Evolutionary conservation across 2,797 vertebrate genomes (phyloP), one percentile per base, ranked within the genome.

Genomic region (Pseudopleuronectes americanus): DNA sequence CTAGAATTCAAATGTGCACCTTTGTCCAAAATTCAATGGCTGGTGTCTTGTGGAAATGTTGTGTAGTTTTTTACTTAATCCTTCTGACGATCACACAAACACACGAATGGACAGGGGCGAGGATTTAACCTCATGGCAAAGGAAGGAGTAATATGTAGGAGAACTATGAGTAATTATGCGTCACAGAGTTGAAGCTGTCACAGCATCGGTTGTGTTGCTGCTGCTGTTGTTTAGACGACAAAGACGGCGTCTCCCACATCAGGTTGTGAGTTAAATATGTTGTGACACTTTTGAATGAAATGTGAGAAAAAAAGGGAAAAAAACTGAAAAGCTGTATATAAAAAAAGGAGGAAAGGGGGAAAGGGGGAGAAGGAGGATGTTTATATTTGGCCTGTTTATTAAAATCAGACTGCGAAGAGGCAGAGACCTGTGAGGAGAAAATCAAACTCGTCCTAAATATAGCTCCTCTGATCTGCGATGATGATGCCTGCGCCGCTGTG

Each of bases 371-470:
- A 36, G 36, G 4, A 43, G 17, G 13, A 8, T 21, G 3, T 48
- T 19, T 10, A 21, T 10, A 8, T 48, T 3, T 10, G 8, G 16
- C 7, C 45, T n/a, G 17, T 19, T 8, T 9, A 9, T 48, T 3
- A 48, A 74, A 76, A 55, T 0, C 1, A 3, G 43, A 68, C 45
- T 56, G 56, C 64, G 71, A 84, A 67, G 59, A 28, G 61, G 53
- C 57, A 1, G 23, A 74, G 80, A 87, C 77, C 85, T 85, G 63
- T 47, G 68, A 84, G 72, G 70, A 61, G 17, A 53, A 77, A 82
- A 79, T 73, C 63, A 58, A 78, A 78, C 51, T 57, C 2, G 10
- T 43, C 31, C 88, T 89, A 89, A 86, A 89, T 84, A 84, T 89
- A 92, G 77, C 81, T 26, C 57, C 68, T 77, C 14, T 66, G 77